Evolutionary conservation across 2,797 vertebrate genomes (phyloP), one percentile per base, ranked within the genome.

Genomic region (Taeniopygia guttata): DNA sequence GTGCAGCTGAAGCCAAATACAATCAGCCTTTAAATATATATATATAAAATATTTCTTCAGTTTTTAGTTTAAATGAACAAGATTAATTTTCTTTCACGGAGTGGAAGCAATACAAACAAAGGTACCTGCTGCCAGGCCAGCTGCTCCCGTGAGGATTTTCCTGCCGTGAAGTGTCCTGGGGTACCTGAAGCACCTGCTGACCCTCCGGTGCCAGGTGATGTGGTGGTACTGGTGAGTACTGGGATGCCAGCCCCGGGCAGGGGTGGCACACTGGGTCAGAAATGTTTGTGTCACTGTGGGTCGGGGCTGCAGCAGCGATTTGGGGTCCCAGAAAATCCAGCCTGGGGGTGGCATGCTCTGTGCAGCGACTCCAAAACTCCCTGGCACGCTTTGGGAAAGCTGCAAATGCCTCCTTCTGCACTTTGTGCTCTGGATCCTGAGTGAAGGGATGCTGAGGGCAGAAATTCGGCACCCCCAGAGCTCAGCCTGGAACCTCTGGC

Each of bases 121-220:
- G 17, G 20, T 11, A 7, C 16, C 16, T 42, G 32, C 51, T 78
- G 29, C 75, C 62, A 42, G 5, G 54, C 26, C 70, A 70, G 66
- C 48, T 2, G 13, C 38, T 46, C 46, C 60, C 0, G 13, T n/a
- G 38, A 54, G 3, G 13, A 16, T 42, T 22, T 49, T 82, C 56
- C 56, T 7, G 1, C 52, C 29, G 1, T 17, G 25, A 27, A 43
- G 13, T 22, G 56, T 26, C n/a, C 67, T 66, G 72, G 54, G 62
- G 7, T 7, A 1, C 12, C 67, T 48, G 76, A 27, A 12, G 3
- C 25, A 34, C 0, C n/a, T 21, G 59, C 45, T 43, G 63, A 3
- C 23, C 23, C n/a, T 92, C 11, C 78, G 0, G 0, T 29, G 10
- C 6, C 66, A 21, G 32, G 30, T 27, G 48, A 2, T 49, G 76